phyloP scores from a whole-genome alignment of 2,888 invertebrate genomes.

The Lithophane leautieri region DNA sequence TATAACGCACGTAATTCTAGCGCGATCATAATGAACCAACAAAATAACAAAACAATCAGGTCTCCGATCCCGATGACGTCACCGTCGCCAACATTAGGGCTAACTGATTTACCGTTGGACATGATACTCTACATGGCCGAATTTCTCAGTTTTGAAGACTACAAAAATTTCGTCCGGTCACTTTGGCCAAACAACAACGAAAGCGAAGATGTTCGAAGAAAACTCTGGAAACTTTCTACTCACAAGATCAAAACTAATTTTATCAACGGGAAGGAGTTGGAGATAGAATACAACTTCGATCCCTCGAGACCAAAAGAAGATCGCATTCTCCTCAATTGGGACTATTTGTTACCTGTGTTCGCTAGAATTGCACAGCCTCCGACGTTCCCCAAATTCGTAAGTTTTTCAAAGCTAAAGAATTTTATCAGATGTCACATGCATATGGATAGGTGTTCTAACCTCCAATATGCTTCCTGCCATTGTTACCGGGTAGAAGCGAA shows the following conservation, averaged over 20 bases:
- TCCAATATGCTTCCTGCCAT: conserved; percentile 14
- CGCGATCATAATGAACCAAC: conserved; percentile 9
- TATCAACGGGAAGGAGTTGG: conserved; percentile 18
- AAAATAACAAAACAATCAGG: conserved; percentile 1
- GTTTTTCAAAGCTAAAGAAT: neutral
- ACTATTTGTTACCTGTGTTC: conserved; percentile 1
- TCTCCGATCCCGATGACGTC: neutral
- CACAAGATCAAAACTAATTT: neutral
- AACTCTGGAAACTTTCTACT: conserved; percentile 27
- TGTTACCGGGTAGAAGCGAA: neutral
- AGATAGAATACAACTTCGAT: conserved; percentile 28
- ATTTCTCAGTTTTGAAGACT: conserved; percentile 17
- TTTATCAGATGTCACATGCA: conserved; percentile 26
- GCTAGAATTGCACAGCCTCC: neutral
- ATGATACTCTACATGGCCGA: conserved; percentile 11
- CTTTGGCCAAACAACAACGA: conserved; percentile 12
- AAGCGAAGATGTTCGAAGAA: conserved; percentile 8
- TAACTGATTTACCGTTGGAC: conserved; percentile 17
- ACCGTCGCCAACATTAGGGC: conserved; percentile 4
- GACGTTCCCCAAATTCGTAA: neutral
- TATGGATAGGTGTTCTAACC: conserved; percentile 5
- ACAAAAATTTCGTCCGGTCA: conserved; percentile 12
- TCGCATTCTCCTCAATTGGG: conserved; percentile 8
- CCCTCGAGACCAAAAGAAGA: conserved; percentile 2
- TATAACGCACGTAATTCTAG: conserved; percentile 2